Percentiles rank a stretch among this genome's conserved stretches.
Evolutionary conservation across 2,888 invertebrate genomes (phyloP).

Genomic region (Ophonus ardosiacus): DNA sequence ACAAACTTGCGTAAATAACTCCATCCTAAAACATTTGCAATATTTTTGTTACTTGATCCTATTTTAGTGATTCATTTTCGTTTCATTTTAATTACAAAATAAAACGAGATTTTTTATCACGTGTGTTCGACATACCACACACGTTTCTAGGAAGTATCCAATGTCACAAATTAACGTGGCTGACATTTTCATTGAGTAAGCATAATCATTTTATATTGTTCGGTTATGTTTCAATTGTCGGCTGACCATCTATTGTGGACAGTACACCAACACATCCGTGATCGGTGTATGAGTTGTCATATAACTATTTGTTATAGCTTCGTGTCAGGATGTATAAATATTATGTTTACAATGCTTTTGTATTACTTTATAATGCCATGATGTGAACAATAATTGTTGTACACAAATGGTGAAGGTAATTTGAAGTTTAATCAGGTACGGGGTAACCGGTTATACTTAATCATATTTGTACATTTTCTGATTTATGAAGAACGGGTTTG

Average conservation of each 20-base stretch:
- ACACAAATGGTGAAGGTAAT: slow-evolving; percentile 42
- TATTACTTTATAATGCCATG: slow-evolving; percentile 53
- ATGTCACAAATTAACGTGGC: slow-evolving; percentile 59
- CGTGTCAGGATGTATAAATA: slow-evolving; percentile 51
- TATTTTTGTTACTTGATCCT: background rate
- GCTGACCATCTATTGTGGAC: slow-evolving; percentile 41
- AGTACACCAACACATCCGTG: slow-evolving; percentile 16
- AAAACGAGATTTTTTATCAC: slow-evolving; percentile 17
- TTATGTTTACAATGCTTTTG: slow-evolving; percentile 57
- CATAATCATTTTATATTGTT: slow-evolving; percentile 52
- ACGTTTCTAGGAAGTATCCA: slow-evolving; percentile 56
- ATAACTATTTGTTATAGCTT: slow-evolving; percentile 45
- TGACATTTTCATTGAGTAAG: slow-evolving; percentile 57
- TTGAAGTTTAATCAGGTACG: background rate
- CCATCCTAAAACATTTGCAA: background rate
- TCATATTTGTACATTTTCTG: background rate
- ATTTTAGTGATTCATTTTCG: background rate
- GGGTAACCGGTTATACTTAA: background rate
- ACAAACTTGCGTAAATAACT: too few species aligned
- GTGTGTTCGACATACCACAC: slow-evolving; percentile 1
- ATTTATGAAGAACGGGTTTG: background rate
- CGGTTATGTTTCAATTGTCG: slow-evolving; percentile 59
- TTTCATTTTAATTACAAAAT: background rate
- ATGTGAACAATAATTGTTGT: slow-evolving; percentile 29
- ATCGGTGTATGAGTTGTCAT: slow-evolving; percentile 8